Conservation (phyloP, 2,797 vertebrate genomes). For the Oreortyx pictus region DNA sequence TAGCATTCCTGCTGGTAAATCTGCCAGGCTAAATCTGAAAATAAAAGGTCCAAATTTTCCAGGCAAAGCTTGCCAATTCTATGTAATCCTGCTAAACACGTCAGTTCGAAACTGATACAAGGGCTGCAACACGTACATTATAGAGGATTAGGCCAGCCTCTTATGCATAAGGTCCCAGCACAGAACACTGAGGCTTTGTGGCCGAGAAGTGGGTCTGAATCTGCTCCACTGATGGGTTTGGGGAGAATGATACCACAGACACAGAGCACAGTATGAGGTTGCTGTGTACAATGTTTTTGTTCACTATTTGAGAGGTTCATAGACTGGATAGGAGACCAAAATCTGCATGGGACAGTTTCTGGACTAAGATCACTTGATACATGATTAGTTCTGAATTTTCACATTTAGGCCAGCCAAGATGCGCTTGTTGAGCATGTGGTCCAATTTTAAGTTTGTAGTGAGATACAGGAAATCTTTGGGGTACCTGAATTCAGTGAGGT, state of each 20-base stretch:
- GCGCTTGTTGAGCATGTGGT: neutral
- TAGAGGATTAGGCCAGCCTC: neutral
- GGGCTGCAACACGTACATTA: neutral
- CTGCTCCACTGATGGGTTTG: neutral
- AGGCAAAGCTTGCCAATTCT: slow-evolving; percentile 24
- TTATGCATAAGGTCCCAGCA: neutral
- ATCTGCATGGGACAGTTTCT: neutral
- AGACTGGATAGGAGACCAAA: neutral
- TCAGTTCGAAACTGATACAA: slow-evolving; percentile 7
- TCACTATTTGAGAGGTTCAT: accelerated
- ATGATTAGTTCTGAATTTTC: neutral
- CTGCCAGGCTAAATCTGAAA: slow-evolving; percentile 31
- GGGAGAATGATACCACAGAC: neutral
- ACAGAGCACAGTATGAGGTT: neutral
- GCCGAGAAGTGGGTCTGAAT: neutral
- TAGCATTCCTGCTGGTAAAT: neutral
- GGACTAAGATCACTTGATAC: neutral
- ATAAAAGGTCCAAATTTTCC: slow-evolving; percentile 12
- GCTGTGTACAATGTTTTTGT: neutral
- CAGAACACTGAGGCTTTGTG: neutral
- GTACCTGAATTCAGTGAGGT: neutral
- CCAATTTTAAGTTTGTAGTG: neutral
- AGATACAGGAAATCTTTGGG: neutral
- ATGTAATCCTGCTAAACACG: neutral
- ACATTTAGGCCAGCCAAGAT: neutral